Evolutionary conservation across 2,113 vertebrate species (phyloP).

Genomic region (Hippoglossus stenolepis): DNA sequence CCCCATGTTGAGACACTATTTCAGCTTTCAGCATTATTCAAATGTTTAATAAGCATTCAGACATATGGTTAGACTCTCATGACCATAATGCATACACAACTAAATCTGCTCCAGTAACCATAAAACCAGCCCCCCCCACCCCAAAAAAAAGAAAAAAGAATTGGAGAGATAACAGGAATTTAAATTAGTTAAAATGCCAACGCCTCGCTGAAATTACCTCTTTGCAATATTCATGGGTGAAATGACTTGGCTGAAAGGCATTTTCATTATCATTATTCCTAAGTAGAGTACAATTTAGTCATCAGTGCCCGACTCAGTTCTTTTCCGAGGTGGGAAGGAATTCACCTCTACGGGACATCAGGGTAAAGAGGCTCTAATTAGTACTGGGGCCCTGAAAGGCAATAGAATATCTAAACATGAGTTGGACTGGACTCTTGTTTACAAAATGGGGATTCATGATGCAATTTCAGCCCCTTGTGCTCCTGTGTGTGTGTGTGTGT

Average conservation of each 20-base stretch:
- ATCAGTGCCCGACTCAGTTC: slow-evolving; percentile 61
- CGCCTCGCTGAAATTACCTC: slow-evolving; percentile 73
- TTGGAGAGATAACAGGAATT: slow-evolving; percentile 71
- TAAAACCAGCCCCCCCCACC: slow-evolving; percentile 45
- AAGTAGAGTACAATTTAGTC: slow-evolving; percentile 77
- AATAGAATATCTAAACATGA: slow-evolving; percentile 43
- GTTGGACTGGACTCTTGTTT: slow-evolving; percentile 55
- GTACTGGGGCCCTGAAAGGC: slow-evolving; percentile 50
- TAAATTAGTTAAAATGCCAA: slow-evolving; percentile 82
- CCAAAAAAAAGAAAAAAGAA: background rate
- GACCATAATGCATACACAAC: slow-evolving; percentile 64
- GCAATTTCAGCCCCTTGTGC: slow-evolving; percentile 30
- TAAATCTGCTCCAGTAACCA: slow-evolving; percentile 67
- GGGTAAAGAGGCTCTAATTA: slow-evolving; percentile 71
- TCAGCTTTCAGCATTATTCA: slow-evolving; percentile 67
- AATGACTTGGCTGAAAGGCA: slow-evolving; percentile 77
- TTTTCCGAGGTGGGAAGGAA: slow-evolving; percentile 70
- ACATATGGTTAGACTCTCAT: slow-evolving; percentile 65
- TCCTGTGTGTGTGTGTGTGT: slow-evolving; percentile 11
- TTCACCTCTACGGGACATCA: slow-evolving; percentile 69
- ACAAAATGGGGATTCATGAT: slow-evolving; percentile 61
- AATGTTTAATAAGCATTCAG: slow-evolving; percentile 77
- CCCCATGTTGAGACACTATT: slow-evolving; percentile 31
- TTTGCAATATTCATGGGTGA: slow-evolving; percentile 79
- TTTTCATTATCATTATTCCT: slow-evolving; percentile 78